phyloP scores from a whole-genome alignment of 1,140 invertebrate species.

The Branchinecta lynchi region DNA sequence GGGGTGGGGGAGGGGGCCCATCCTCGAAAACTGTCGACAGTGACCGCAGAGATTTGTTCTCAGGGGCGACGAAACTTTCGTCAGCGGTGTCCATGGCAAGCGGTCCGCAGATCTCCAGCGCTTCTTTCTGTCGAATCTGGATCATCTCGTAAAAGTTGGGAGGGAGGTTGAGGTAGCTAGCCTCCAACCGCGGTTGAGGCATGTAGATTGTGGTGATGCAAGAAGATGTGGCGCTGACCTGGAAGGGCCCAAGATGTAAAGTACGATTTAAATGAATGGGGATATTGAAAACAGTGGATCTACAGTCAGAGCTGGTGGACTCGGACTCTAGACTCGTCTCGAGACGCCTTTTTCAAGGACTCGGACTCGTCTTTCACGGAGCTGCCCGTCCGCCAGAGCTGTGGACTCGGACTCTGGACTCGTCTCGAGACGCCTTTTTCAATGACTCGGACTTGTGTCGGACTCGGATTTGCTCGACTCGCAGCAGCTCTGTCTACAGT shows the following conservation, averaged over 20 bases:
- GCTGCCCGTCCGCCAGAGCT: too few relatives aligned
- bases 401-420: too few relatives aligned
- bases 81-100: not conserved
- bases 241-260: not conserved
- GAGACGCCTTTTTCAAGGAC: too few relatives aligned
- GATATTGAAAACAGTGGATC: too few relatives aligned
- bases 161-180: not conserved
- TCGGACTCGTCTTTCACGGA: too few relatives aligned
- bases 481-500: too few relatives aligned
- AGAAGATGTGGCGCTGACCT: not conserved
- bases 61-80: not conserved
- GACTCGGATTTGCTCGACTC: too few relatives aligned
- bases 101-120: not conserved
- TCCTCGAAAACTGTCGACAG: not conserved
- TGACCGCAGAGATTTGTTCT: not conserved
- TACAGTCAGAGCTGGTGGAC: too few relatives aligned
- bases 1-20: not conserved
- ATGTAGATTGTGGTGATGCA: conserved; percentile 1
- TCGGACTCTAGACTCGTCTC: too few relatives aligned
- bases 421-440: too few relatives aligned
- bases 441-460: too few relatives aligned
- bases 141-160: not conserved
- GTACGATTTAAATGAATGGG: too few relatives aligned
- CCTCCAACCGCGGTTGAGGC: not conserved
- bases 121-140: not conserved